phyloP scores from a whole-genome alignment of 2,888 invertebrate genomes.

The Parelbella ahira region DNA sequence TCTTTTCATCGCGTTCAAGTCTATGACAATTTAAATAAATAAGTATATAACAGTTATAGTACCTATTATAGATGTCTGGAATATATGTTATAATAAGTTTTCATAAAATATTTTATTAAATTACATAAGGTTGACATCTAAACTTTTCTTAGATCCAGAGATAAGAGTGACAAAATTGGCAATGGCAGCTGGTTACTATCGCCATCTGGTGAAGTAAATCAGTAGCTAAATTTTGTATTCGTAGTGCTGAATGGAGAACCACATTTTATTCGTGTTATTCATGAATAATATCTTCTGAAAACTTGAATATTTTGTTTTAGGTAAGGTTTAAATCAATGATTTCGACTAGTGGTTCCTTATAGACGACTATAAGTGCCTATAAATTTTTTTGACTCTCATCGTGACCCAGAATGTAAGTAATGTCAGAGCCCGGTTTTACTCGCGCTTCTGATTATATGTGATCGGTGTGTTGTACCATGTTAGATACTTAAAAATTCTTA shows the following conservation, averaged over 20 bases:
- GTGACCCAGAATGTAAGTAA: constrained; percentile 68
- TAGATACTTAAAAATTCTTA: not conserved
- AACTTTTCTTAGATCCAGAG: too few relatives aligned
- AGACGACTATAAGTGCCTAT: constrained; percentile 14
- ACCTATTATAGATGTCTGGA: too few relatives aligned
- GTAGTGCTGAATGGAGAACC: constrained; percentile 77
- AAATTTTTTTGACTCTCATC: constrained; percentile 45
- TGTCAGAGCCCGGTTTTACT: constrained; percentile 75
- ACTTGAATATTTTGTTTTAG: constrained; percentile 66
- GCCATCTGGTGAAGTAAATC: constrained; percentile 20
- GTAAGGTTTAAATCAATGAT: constrained; percentile 53
- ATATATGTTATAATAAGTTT: too few relatives aligned
- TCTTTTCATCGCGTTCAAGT: too few relatives aligned
- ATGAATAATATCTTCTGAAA: constrained; percentile 71
- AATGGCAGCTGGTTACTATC: constrained; percentile 1
- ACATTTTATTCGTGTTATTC: constrained; percentile 76
- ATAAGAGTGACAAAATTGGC: not conserved
- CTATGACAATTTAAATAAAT: too few relatives aligned
- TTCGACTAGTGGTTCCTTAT: constrained; percentile 25
- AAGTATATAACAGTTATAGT: too few relatives aligned
- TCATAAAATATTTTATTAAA: too few relatives aligned
- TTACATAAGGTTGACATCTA: too few relatives aligned
- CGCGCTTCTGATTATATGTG: constrained; percentile 48
- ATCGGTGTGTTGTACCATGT: constrained; percentile 1
- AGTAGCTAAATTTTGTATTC: constrained; percentile 79